These are phyloP conservation scores for Dryobota labecula DNA, from an alignment of 2,888 invertebrate species.

Conservation along the genomic window DNA sequence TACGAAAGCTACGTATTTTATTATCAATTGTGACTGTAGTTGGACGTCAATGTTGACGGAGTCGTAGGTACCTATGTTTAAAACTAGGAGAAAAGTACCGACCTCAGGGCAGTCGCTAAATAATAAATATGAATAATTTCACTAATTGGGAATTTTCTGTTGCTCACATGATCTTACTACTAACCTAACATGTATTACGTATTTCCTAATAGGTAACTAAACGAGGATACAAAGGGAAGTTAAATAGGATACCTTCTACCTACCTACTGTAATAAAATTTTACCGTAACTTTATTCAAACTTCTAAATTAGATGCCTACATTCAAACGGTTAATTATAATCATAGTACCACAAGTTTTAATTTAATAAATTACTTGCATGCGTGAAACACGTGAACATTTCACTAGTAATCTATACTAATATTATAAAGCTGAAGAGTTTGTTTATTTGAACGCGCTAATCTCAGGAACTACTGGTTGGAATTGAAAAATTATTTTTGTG, in stretches of 20 bases:
- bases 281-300: neutral
- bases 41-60: too few species aligned
- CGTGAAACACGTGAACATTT: neutral
- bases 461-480: too few species aligned
- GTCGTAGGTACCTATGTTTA: too few species aligned
- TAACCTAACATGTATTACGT: neutral
- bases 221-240: neutral
- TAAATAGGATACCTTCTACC: neutral
- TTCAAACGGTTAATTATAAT: neutral
- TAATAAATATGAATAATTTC: neutral
- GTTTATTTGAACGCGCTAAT: too few species aligned
- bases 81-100: neutral
- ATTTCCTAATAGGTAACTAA: neutral
- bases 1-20: too few species aligned
- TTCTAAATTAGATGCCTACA: neutral
- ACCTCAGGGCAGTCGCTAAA: neutral
- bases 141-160: neutral
- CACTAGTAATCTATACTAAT: too few species aligned
- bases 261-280: neutral
- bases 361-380: neutral
- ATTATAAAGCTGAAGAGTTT: too few species aligned
- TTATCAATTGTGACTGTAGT: too few species aligned
- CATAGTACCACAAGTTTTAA: neutral
- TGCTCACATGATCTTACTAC: conserved; percentile 8
- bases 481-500: too few species aligned